Evolutionary conservation across 1,140 invertebrate species (phyloP).

Genomic region (Sitophilus oryzae): DNA sequence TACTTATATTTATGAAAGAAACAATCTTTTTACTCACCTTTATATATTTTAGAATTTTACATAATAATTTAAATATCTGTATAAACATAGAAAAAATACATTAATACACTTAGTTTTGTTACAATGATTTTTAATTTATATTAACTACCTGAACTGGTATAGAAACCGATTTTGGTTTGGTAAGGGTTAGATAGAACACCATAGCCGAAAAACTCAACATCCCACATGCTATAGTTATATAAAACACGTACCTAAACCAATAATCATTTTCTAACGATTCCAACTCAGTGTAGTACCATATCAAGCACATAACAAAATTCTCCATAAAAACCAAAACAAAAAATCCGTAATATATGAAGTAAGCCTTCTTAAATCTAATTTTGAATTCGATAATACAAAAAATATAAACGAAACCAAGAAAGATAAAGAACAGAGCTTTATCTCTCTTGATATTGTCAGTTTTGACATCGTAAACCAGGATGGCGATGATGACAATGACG

Average conservation of each 20-base stretch:
- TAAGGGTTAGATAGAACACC: conserved; percentile 30
- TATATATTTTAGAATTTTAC: too few relatives aligned
- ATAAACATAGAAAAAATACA: too few relatives aligned
- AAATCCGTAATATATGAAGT: conserved; percentile 59
- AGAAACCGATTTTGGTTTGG: neutral
- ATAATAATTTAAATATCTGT: too few relatives aligned
- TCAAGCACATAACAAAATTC: conserved; percentile 56
- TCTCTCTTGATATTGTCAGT: conserved; percentile 31
- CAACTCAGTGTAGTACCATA: conserved; percentile 54
- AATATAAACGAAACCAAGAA: conserved; percentile 63
- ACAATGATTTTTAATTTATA: too few relatives aligned
- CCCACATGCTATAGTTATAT: conserved; percentile 45
- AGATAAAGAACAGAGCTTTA: conserved; percentile 53
- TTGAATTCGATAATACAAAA: conserved; percentile 70
- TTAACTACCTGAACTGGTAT: neutral
- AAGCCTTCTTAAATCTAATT: conserved; percentile 63
- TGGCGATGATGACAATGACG: conserved; percentile 31
- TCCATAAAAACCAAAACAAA: conserved; percentile 58
- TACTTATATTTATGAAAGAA: too few relatives aligned
- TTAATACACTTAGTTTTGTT: too few relatives aligned
- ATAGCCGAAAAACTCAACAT: conserved; percentile 36
- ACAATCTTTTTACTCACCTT: too few relatives aligned
- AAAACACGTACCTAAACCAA: conserved; percentile 54
- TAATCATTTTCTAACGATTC: conserved; percentile 52
- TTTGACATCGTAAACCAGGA: conserved; percentile 40